These are phyloP conservation scores for Caenorhabditis macrosperma DNA, from an alignment of 2,888 invertebrate species.

Conservation along the genomic window DNA sequence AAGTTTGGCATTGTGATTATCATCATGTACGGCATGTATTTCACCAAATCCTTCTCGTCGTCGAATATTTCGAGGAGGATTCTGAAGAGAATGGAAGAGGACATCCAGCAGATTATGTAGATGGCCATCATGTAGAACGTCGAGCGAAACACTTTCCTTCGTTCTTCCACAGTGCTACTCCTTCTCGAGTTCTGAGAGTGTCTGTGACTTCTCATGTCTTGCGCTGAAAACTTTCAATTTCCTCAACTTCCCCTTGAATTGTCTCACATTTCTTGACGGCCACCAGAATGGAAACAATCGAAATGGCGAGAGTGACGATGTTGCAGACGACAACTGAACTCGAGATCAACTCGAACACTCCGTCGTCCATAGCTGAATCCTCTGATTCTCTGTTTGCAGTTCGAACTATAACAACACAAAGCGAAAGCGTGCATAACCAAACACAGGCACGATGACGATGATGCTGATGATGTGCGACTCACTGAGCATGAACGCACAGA, in stretches of 20 bases:
- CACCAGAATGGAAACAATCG: conserved; percentile 18
- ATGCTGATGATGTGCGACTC: conserved; percentile 1
- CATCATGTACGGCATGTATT: conserved; percentile 34
- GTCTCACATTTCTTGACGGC: conserved; percentile 40
- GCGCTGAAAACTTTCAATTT: conserved; percentile 10
- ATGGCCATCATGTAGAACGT: conserved; percentile 46
- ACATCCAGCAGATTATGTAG: conserved; percentile 51
- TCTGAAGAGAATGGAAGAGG: conserved; percentile 24
- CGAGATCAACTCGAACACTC: conserved; percentile 31
- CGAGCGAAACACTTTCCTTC: conserved; percentile 40
- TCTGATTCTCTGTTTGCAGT: conserved; percentile 4
- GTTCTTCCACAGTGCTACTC: conserved; percentile 32
- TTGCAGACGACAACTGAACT: conserved; percentile 41
- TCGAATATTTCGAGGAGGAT: conserved; percentile 13
- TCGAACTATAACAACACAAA: conserved; percentile 21
- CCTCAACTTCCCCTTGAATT: too few species aligned
- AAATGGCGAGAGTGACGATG: conserved; percentile 22
- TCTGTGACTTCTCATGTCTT: conserved; percentile 40
- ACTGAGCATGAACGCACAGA: conserved; percentile 45
- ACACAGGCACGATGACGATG: too few species aligned
- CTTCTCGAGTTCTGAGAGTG: conserved; percentile 25
- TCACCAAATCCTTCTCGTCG: conserved; percentile 26
- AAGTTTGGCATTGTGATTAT: conserved; percentile 53
- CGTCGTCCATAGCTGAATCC: conserved; percentile 48
- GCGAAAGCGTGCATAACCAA: background rate